A percentile compares a stretch with the other conserved stretches of the same genome.
Evolutionary conservation across 2,888 invertebrate genomes (phyloP).

Genomic region (Ormyrus pomaceus): DNA sequence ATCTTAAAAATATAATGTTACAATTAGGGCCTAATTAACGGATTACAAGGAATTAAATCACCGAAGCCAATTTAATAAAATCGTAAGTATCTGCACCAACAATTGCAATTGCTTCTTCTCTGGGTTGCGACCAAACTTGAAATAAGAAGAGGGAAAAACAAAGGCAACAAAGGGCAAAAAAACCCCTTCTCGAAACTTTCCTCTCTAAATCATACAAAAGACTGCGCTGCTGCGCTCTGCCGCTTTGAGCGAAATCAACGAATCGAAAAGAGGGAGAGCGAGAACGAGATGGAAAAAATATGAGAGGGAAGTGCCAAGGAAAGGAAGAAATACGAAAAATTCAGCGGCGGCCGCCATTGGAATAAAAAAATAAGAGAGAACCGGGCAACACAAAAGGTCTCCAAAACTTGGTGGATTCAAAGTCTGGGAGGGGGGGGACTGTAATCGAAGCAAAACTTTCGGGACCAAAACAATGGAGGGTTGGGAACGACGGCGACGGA

Average conservation of each 20-base stretch:
- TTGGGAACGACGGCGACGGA: not conserved
- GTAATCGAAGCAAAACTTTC: not conserved
- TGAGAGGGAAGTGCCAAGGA: slow-evolving; percentile 49
- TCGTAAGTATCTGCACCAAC: too few species aligned
- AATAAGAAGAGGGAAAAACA: not conserved
- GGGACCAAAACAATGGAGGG: slow-evolving; percentile 15
- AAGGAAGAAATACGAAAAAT: not conserved
- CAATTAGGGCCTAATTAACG: too few species aligned
- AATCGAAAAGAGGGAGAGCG: slow-evolving; percentile 10
- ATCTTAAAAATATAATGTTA: too few species aligned
- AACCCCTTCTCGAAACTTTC: slow-evolving; percentile 44
- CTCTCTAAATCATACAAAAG: slow-evolving; percentile 48
- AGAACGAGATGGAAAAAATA: not conserved
- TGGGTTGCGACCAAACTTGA: too few species aligned
- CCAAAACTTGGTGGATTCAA: not conserved
- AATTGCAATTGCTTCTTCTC: too few species aligned
- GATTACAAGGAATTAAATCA: too few species aligned
- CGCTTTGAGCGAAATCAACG: slow-evolving; percentile 35
- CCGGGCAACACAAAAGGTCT: slow-evolving; percentile 4
- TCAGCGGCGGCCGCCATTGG: too few species aligned
- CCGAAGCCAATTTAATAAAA: too few species aligned
- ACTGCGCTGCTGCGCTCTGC: slow-evolving; percentile 9
- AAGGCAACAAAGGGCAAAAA: not conserved
- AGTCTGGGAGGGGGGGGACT: not conserved
- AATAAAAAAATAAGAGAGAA: not conserved